Evolutionary conservation across 2,113 vertebrate genomes (phyloP).

Genomic region (Pardalotus punctatus): DNA sequence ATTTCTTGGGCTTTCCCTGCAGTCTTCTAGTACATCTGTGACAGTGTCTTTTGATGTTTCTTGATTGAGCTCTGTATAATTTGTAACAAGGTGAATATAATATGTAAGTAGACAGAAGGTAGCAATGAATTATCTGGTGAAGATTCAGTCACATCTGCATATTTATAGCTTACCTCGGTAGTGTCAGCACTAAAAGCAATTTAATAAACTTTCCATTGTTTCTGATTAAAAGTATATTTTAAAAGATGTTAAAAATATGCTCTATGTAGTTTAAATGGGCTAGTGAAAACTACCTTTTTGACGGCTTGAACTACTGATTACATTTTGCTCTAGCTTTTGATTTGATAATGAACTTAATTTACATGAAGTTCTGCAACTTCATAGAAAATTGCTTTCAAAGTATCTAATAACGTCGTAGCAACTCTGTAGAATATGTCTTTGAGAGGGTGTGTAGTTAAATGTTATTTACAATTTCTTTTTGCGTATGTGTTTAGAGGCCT

Average conservation of each 20-base stretch:
- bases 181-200: background rate
- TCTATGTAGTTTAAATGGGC: background rate
- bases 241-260: background rate
- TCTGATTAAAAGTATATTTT: background rate
- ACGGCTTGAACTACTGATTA: background rate
- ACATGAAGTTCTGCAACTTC: background rate
- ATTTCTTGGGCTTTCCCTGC: accelerated
- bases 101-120: background rate
- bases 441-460: background rate
- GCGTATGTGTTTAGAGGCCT: background rate
- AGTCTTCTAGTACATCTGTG: accelerated
- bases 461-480: background rate
- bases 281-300: background rate
- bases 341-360: accelerated
- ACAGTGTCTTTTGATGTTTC: background rate
- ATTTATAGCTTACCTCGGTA: accelerated
- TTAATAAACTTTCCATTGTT: background rate
- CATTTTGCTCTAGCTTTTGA: background rate
- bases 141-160: background rate
- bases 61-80: accelerated
- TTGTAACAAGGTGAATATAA: background rate
- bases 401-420: background rate
- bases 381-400: background rate
- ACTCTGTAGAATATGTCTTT: background rate
- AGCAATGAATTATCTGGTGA: background rate